Evolutionary conservation across 2,888 invertebrate species (phyloP), one percentile per base, ranked within the genome.

Genomic region (Hypomecis atomaria): DNA sequence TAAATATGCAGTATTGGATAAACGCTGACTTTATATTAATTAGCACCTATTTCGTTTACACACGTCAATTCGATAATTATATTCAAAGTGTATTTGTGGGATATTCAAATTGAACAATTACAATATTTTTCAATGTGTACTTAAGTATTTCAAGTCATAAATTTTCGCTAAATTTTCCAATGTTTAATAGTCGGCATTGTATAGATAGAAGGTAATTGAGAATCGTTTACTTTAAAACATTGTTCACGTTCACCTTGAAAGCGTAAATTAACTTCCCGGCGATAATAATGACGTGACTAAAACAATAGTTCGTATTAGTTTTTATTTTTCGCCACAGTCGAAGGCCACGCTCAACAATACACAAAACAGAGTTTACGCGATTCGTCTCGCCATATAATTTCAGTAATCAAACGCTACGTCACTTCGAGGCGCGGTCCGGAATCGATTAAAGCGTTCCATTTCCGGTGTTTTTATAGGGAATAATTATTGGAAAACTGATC

Each of bases 321-420:
- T 92, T 90, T 89, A 87, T 87, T 87, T 90, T 89, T 87, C 85
- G 78, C 79, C 72, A 73, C 78, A 80, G 78, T 78, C 76, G 90
- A 91, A 92, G 92, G 92, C 77, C 88, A 78, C 74, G 75, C 75
- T 78, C 74, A 82, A 92, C 90, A 91, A 90, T 89, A 89, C 88
- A 85, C 85, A 86, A 87, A 88, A 89, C 88, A 89, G 86, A 89
- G 85, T 88, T 84, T 83, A 79, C 78, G 78, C 82, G 84, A 87
- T 91, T 89, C 85, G 90, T 84, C 84, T 84, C 87, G 89, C 91
- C 90, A 88, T 90, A 91, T 91, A 90, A 90, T 90, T 91, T 90
- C 84, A 83, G 87, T 89, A 90, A 89, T 90, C 87, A 85, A 90
- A 87, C 80, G 86, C 88, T 80, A 85, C 88, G 91, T 90, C 90